Percentiles rank a stretch among this genome's conserved stretches.
Evolutionary conservation across 2,797 vertebrate genomes (phyloP).

Genomic region (Danio tinwini): DNA sequence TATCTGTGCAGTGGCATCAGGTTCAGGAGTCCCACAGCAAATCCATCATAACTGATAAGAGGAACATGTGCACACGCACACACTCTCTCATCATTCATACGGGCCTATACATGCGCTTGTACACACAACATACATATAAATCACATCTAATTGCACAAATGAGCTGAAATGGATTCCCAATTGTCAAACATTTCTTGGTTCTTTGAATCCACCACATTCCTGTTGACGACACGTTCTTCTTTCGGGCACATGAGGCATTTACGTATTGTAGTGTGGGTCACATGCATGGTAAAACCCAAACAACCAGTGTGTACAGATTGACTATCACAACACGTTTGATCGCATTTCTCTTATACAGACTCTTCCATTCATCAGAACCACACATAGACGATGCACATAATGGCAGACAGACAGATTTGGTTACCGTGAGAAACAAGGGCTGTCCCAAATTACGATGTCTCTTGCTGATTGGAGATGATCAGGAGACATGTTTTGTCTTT

Average conservation of each 20-base stretch:
- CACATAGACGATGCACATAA: constrained; percentile 23
- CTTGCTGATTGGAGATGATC: constrained; percentile 36
- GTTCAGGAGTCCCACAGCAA: constrained; percentile 15
- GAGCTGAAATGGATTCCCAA: background rate
- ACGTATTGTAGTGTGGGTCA: background rate
- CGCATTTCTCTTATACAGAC: constrained; percentile 3
- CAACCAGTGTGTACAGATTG: constrained; percentile 40
- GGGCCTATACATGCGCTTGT: background rate
- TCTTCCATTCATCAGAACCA: constrained; percentile 28
- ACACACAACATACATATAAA: constrained; percentile 12
- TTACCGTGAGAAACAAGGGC: constrained; percentile 17
- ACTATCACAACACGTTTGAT: constrained; percentile 38
- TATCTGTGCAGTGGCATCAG: constrained; percentile 14
- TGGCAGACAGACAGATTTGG: constrained; percentile 45
- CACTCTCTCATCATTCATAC: background rate
- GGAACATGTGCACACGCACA: background rate
- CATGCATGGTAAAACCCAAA: constrained; percentile 54
- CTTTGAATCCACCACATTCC: background rate
- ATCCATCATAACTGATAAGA: constrained; percentile 39
- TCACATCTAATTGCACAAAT: background rate
- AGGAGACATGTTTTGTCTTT: constrained; percentile 51
- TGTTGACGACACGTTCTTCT: background rate
- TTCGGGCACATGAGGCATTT: background rate
- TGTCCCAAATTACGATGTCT: background rate
- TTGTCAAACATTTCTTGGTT: background rate